Conservation (phyloP, 2,888 invertebrate species). For the Nephrotoma appendiculata region DNA sequence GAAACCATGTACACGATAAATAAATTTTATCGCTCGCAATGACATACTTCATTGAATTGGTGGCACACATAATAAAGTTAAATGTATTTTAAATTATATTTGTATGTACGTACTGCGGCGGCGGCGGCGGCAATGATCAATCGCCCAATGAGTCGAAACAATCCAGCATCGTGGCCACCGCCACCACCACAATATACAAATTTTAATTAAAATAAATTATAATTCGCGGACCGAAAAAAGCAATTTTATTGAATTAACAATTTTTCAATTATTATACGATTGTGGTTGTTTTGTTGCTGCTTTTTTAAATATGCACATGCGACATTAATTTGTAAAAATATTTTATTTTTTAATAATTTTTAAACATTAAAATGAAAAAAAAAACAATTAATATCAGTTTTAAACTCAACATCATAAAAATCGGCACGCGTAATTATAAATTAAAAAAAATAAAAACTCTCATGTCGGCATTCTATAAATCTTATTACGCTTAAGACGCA, state of each 20-base stretch:
- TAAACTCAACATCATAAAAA: not conserved
- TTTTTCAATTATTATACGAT: not conserved
- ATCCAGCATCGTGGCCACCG: not conserved
- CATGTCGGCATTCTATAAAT: not conserved
- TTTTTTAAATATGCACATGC: not conserved
- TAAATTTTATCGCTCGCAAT: too few species aligned
- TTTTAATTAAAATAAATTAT: not conserved
- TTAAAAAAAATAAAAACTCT: not conserved
- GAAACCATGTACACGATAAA: too few species aligned
- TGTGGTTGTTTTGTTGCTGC: not conserved
- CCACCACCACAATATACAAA: not conserved
- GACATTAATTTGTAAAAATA: not conserved
- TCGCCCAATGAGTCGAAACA: too few species aligned
- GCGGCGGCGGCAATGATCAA: too few species aligned
- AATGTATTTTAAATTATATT: too few species aligned
- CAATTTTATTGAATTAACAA: not conserved
- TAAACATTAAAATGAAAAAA: not conserved
- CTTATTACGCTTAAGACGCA: not conserved
- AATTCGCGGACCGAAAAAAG: not conserved
- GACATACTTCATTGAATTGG: too few species aligned
- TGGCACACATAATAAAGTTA: too few species aligned
- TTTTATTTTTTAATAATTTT: not conserved
- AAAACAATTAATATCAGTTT: not conserved
- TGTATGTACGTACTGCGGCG: too few species aligned
- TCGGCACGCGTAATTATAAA: not conserved